Evolutionary conservation across 1,140 invertebrate genomes (phyloP).

Genomic region (Rhopalosiphum maidis): DNA sequence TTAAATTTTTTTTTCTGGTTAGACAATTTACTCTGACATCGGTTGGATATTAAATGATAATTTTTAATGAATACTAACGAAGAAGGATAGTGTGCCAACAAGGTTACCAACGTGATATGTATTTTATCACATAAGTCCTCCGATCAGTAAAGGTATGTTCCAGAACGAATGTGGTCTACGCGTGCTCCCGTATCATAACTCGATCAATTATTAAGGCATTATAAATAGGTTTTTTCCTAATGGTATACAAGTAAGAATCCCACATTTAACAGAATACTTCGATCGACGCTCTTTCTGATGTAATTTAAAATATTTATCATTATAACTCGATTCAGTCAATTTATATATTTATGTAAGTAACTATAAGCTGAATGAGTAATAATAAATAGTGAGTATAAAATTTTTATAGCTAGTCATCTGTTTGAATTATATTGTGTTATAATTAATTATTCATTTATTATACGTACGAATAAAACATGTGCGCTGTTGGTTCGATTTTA

Average conservation of each 20-base stretch:
- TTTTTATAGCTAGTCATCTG: background rate
- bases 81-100: background rate
- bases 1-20: background rate
- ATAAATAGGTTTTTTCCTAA: no score
- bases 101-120: background rate
- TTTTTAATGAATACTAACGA: background rate
- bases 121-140: background rate
- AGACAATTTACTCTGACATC: background rate
- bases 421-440: background rate
- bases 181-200: no score
- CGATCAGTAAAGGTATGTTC: background rate
- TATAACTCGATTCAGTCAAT: background rate
- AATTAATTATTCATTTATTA: constrained; percentile 2
- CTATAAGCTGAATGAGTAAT: background rate
- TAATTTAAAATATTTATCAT: background rate
- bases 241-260: no score
- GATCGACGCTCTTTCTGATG: no score
- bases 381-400: background rate
- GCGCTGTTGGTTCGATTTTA: background rate
- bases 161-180: background rate
- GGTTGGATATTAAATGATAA: background rate
- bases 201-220: no score
- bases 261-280: no score
- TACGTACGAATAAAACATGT: background rate
- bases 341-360: background rate